Base-by-base conservation (phyloP, 1,140 invertebrate species). In the Drosophila pachea region DNA sequence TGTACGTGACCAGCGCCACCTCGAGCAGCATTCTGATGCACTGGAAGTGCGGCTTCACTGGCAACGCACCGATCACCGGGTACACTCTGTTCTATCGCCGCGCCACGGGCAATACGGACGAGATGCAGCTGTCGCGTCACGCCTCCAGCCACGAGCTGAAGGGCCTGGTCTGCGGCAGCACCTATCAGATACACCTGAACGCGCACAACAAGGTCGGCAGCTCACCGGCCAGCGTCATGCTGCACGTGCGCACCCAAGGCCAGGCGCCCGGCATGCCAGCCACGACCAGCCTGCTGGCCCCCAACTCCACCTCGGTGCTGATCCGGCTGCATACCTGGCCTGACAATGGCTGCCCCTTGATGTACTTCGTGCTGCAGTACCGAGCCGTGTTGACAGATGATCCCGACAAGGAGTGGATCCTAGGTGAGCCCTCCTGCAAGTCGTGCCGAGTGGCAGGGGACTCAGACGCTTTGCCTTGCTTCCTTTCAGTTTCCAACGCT, bases 321-420 rank as follows among this genome's bases (percentile, higher is more conserved):
- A 90, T 97, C 1, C 91, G 94, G 42, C 89, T 97, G 6, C 93
- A 93, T 68, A 91, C 93, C 2, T 97, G 95, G 95, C 93, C 94
- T 2, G 94, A 94, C 70, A 94, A 94, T 48, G 95, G 94, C 2
- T 97, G 95, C 82, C 93, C 95, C 0, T 92, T 97, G 33, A 88
- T 92, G 7, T 94, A 93, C 81, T 97, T 95, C 81, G 92, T 94
- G 14, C 91, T 97, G 33, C 94, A 95, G 74, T 96, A 96, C 89
- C 91, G 86, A 0, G 63, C 81, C 0, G 63, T 89, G 0, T 22
- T 22, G 22, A 87, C 76, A 0, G 86, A 87, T 43, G 78, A 75
- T 35, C 50, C 64, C 4, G 86, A 89, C 52, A 73, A 77, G 5
- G 86, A 89, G 4, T 90, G 89, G 86, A 84, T 89, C 35, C 49